Base-by-base conservation (phyloP, 2,797 vertebrate genomes). In the Lepus oiostolus region DNA sequence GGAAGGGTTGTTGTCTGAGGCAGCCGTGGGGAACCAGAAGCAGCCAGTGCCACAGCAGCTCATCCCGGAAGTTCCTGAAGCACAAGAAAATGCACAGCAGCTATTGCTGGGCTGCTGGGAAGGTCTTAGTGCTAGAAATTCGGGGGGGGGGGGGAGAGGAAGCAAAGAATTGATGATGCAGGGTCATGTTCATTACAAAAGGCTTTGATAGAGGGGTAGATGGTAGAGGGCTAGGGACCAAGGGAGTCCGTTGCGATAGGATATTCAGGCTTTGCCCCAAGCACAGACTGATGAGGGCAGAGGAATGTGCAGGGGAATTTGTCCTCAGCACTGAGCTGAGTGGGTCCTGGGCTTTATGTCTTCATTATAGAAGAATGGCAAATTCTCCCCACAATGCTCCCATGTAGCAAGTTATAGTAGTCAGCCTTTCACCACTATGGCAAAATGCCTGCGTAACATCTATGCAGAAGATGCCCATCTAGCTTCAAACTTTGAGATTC, bases 231-330 rank as follows among this genome's bases (percentile, higher is more conserved):
- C 76, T 5, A 22, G n/a, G 2, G 7, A 9, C 32, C 28, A 38
- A 80, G 52, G 19, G n/a, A 22, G 22, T 10, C 9, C 1, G 26
- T 6, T 4, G 2, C 3, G 7, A 32, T 8, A 0, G 68, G 32
- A 11, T 28, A 12, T 12, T 2, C 30, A 14, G 30, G 11, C 13
- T 38, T 47, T 42, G 2, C 21, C 21, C 4, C 1, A 11, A 35
- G 9, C 14, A 10, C 47, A 2, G n/a, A 47, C 12, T 14, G 3
- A 7, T 8, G 83, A 74, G 22, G 22, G 32, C 77, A 21, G 21
- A 35, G 3, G 42, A 38, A 9, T 9, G 12, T 7, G 1, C 0
- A 0, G 7, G 7, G 3, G 9, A 35, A 3, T 22, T 32, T 7
- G 3, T 1, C 54, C 50, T 30, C 80, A 47, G 4, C 9, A 5